Percentiles rank a stretch among this genome's conserved stretches.
Evolutionary conservation across 2,113 vertebrate species (phyloP).

Genomic region (Athene cunicularia): DNA sequence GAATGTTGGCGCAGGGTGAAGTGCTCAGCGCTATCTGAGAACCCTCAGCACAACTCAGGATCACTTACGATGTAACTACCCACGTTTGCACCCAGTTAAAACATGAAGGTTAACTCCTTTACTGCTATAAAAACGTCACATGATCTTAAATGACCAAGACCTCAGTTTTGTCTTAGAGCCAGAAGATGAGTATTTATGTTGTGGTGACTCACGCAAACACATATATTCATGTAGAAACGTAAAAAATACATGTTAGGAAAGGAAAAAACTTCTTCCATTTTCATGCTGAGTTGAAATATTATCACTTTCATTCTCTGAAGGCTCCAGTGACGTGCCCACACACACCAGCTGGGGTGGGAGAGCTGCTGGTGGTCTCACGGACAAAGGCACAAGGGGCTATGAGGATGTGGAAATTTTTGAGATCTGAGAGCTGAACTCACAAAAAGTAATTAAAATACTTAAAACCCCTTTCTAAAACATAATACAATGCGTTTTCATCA

Average conservation of each 20-base stretch:
- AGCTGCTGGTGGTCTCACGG: not conserved
- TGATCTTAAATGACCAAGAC: not conserved
- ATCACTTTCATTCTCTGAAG: accelerated
- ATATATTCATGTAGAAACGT: not conserved
- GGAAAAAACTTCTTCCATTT: not conserved
- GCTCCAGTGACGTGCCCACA: not conserved
- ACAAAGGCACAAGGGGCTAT: accelerated
- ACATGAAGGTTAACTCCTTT: not conserved
- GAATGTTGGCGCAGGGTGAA: not conserved
- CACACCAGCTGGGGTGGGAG: not conserved
- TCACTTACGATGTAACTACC: not conserved
- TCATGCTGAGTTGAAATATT: not conserved
- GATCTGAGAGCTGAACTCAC: not conserved
- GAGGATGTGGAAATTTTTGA: accelerated
- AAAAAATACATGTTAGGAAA: not conserved
- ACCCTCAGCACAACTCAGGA: not conserved
- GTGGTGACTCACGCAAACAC: not conserved
- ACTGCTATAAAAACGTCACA: not conserved
- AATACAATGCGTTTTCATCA: accelerated
- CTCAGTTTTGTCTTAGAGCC: not conserved
- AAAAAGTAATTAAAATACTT: not conserved
- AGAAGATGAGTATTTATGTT: not conserved
- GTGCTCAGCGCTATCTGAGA: not conserved
- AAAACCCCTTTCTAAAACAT: accelerated
- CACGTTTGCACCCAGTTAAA: not conserved